Base-by-base conservation (phyloP, 2,113 vertebrate species). In the Miniopterus natalensis region DNA sequence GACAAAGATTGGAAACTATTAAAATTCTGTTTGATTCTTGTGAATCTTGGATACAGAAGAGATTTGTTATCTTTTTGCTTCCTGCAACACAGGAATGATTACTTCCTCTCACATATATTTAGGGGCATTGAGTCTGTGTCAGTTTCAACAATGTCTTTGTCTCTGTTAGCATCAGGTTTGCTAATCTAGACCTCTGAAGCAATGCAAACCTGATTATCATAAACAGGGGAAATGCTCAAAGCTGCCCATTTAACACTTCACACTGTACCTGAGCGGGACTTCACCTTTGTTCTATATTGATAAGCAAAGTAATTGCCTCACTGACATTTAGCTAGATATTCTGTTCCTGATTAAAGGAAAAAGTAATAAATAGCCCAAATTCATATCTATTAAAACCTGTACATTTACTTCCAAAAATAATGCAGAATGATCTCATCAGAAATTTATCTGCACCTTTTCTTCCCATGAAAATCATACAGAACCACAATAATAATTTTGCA, bases 381-480 rank as follows among this genome's bases (percentile, higher is more conserved):
- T 71, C 42, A 0, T 59, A 81, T 31, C 21, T 71, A 31, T 86
- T 71, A 95, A 95, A 70, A 78, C 0, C 2, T 45, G n/a, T 18
- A 81, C 65, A 40, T 75, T 45, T 57, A 40, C 42, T 90, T 71
- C 27, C 61, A 71, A 92, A 95, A 73, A 17, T 61, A 94, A 78
- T 55, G 47, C 66, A 89, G 74, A 91, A 71, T 78, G 66, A 77
- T 66, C 21, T 12, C 14, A 61, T 47, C 57, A 91, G 80, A 84
- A 77, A 55, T 47, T 40, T 61, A 71, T 80, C 25, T 63, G 27
- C n/a, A 49, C 18, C 2, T 27, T 74, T 88, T 68, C 61, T 77
- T 73, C 18, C 20, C 74, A 91, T 40, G 49, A 61, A 78, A 85
- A 88, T 12, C 47, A 42, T 1, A 42, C 31, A 63, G 31, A 70